These are phyloP conservation scores for Thamnophis sirtalis DNA, from an alignment of 2,113 vertebrate species.

Conservation along the genomic window DNA sequence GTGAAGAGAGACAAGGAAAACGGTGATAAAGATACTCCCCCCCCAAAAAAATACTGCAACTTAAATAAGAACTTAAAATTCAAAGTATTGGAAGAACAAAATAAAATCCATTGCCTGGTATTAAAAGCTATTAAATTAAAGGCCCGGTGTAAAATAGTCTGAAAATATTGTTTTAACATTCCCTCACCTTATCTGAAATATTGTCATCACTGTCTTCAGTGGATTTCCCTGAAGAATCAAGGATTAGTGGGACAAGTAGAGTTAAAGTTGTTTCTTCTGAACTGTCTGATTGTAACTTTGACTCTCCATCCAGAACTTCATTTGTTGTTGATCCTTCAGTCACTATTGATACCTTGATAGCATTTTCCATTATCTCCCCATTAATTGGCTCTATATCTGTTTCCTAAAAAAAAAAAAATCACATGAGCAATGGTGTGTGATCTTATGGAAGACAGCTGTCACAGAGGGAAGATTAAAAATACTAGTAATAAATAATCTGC, in stretches of 20 bases:
- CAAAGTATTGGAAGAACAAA: background rate
- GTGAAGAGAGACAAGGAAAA: background rate
- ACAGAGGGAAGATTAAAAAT: background rate
- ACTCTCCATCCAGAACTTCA: constrained; percentile 59
- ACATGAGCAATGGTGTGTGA: background rate
- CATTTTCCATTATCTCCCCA: constrained; percentile 67
- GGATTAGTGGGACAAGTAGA: constrained; percentile 36
- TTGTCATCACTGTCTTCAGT: constrained; percentile 58
- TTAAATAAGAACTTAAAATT: background rate
- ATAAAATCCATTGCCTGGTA: background rate
- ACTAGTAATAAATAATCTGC: background rate
- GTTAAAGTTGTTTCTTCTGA: constrained; percentile 58
- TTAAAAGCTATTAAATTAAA: background rate
- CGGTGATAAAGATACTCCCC: background rate
- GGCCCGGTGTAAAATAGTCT: background rate
- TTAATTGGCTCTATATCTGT: constrained; percentile 67
- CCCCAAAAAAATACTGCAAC: background rate
- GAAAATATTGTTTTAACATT: constrained; percentile 12
- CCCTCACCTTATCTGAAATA: constrained; percentile 64
- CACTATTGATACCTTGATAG: constrained; percentile 34
- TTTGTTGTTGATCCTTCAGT: constrained; percentile 58
- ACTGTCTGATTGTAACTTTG: constrained; percentile 57
- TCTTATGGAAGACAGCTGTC: background rate
- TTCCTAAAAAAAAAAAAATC: constrained; percentile 50
- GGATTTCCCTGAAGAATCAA: constrained; percentile 58